Base-by-base conservation (phyloP, 2,888 invertebrate genomes). In the Sphinx pinastri region DNA sequence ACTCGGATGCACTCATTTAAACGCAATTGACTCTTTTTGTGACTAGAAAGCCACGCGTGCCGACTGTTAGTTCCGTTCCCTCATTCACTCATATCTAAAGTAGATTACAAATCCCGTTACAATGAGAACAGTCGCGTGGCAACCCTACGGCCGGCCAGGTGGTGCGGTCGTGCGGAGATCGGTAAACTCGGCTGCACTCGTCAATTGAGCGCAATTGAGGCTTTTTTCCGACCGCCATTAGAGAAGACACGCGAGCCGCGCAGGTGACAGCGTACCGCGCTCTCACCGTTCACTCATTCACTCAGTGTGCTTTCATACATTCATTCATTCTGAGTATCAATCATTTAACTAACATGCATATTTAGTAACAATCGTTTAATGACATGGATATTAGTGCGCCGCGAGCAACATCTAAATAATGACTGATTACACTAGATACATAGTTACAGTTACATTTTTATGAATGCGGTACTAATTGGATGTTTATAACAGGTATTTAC, bases 161-260 rank as follows among this genome's bases (percentile, higher is more conserved):
- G 91, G 82, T 77, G 76, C 82, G 85, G 84, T 91, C 91, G 90
- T 90, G 91, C 87, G 85, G 77, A 82, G 86, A 83, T 83, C 84
- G 84, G 85, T 83, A 82, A 80, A 84, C 84, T 84, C 85, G 84
- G 83, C 76, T 83, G 84, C 84, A 84, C 84, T 87, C 88, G 87
- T 91, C 91, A 90, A 90, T 91, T 88, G 90, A 85, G 73, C 72
- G 82, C 88, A 88, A 93, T 92, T 88, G 89, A 85, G 85, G 79
- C 85, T 91, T 92, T 93, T 93, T 92, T 89, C 88, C 77, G 82
- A 73, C 82, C 75, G 79, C 88, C 88, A 90, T 92, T 92, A 92
- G 86, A 83, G 83, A 79, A 80, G 83, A 88, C 90, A 91, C 90
- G 91, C 91, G 85, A 90, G 79, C 55, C 81, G 73, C 55, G 19